Percentiles rank a stretch among this genome's conserved stretches.
Evolutionary conservation across 2,113 vertebrate genomes (phyloP).

Genomic region (Dasyprocta punctata): DNA sequence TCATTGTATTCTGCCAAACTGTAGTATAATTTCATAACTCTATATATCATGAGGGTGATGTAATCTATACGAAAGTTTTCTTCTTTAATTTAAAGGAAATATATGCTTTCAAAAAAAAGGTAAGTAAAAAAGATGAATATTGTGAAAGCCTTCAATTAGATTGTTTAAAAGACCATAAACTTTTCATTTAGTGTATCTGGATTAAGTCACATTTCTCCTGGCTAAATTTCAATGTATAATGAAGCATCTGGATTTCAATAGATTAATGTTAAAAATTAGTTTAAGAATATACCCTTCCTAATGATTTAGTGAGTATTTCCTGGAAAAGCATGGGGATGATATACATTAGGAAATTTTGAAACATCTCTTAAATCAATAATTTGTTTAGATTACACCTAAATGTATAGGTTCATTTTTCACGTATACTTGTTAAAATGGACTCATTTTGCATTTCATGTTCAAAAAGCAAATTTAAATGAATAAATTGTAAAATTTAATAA

Average conservation of each 20-base stretch:
- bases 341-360: neutral
- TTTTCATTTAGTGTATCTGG: neutral
- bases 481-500: too few species aligned
- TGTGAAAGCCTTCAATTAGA: neutral
- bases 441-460: too few species aligned
- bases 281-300: neutral
- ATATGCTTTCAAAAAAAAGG: neutral
- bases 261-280: neutral
- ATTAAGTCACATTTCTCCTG: neutral
- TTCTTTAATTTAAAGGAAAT: neutral
- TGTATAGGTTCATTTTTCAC: neutral
- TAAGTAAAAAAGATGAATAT: neutral
- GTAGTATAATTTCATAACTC: neutral
- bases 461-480: too few species aligned
- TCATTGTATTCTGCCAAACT: neutral
- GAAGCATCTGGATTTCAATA: neutral
- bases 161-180: neutral
- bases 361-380: neutral
- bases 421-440: too few species aligned
- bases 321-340: neutral
- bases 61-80: fast-evolving
- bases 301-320: neutral
- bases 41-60: neutral
- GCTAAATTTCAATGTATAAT: neutral
- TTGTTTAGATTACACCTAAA: neutral